A percentile compares a stretch with the other conserved stretches of the same genome.
Conservation (phyloP, 2,113 vertebrate species). For the Antechinus flavipes region DNA sequence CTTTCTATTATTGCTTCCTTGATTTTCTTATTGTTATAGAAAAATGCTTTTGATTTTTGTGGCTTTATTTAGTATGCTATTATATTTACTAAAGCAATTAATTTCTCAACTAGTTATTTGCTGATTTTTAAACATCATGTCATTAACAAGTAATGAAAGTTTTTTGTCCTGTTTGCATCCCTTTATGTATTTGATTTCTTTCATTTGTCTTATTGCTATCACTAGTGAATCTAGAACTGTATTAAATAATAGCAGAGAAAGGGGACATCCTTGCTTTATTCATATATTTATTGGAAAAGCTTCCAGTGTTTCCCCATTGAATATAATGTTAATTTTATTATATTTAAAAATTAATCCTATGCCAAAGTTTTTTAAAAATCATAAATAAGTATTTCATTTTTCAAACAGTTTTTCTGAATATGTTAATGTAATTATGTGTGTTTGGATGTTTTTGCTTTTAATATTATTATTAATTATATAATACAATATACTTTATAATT, state of each 20-base stretch:
- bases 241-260: not conserved
- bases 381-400: not conserved
- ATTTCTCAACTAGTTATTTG: not conserved
- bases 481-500: not conserved
- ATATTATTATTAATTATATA: not conserved
- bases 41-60: not conserved
- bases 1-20: not conserved
- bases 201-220: not conserved
- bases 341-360: not conserved
- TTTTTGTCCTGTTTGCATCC: not conserved
- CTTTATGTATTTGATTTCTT: not conserved
- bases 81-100: not conserved
- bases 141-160: not conserved
- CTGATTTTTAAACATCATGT: not conserved
- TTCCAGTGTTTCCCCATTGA: not conserved
- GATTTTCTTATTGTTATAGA: not conserved
- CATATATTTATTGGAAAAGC: not conserved
- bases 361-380: not conserved
- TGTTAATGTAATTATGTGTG: not conserved
- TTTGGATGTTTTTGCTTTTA: not conserved
- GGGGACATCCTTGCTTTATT: not conserved
- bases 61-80: not conserved
- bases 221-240: not conserved
- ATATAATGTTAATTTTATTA: not conserved
- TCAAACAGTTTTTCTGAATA: not conserved